Base-by-base conservation (phyloP, 2,797 vertebrate genomes). In the Chrysolophus pictus region DNA sequence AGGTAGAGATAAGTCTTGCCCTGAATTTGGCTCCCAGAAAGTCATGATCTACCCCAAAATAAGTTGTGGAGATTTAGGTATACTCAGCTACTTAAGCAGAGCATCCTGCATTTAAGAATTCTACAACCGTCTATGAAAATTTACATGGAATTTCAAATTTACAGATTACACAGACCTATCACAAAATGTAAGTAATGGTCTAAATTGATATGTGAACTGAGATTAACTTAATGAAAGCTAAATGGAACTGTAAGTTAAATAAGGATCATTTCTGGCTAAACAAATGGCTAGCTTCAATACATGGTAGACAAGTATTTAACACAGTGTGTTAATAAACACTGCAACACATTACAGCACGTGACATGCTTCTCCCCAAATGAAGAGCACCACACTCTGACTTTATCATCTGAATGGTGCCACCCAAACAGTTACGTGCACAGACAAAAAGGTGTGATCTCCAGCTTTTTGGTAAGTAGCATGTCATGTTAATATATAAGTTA, bases 261-360 rank as follows among this genome's bases (percentile, higher is more conserved):
- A 53, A 53, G 51, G 29, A 55, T 31, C 28, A 7, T 31, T 31
- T 55, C 53, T 55, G 29, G 28, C 28, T 55, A 17, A 55, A 31
- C 16, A 55, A 55, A 65, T 39, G 6, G 24, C 81, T 77, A 13
- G 22, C 69, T 90, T 47, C 47, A 72, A 60, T 80, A 29, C 12
- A 4, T 39, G 53, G 46, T 29, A 18, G 7, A 67, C 42, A 47
- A 37, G 3, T 75, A 15, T 6, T 29, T 72, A 47, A 47, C 51
- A 65, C 11, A 51, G 55, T 56, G 13, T 17, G 56, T 9, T 3
- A 77, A 59, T 80, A 83, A n/a, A 21, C 29, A 49, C 33, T 59
- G 23, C 0, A 0, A 53, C 5, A 2, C n/a, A 15, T 79, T 62
- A 12, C 1, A 81, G 17, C 10, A 9, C 11, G 11, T 7, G 26